Evolutionary conservation across 1,140 invertebrate genomes (phyloP).

Genomic region (Protaetia brevitarsis): DNA sequence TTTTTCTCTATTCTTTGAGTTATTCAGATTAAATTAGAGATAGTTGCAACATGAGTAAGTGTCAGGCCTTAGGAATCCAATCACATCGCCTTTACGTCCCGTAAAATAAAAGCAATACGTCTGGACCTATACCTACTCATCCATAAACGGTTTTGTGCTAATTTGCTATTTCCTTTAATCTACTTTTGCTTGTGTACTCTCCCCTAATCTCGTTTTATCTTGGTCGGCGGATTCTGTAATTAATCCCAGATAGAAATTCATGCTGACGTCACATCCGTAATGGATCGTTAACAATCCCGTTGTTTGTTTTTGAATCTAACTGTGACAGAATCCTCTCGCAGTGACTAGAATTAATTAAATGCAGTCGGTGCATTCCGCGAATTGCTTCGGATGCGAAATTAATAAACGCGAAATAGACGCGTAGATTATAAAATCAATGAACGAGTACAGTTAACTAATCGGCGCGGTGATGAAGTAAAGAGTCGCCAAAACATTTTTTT

Average conservation of each 20-base stretch:
- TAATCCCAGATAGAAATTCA: background rate
- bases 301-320: background rate
- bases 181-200: no score
- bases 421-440: slow-evolving; percentile 15
- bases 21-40: no score
- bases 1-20: no score
- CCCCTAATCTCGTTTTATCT: background rate
- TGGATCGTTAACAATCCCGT: background rate
- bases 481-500: no score
- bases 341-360: slow-evolving; percentile 6
- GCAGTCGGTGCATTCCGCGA: background rate
- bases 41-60: no score
- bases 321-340: background rate
- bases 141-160: no score
- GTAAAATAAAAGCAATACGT: no score
- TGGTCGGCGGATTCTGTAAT: background rate
- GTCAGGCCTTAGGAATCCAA: no score
- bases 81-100: no score
- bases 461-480: background rate
- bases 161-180: no score
- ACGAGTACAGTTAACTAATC: background rate
- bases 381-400: background rate
- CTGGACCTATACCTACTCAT: no score
- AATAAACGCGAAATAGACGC: background rate
- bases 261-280: background rate